Evolutionary conservation across 2,797 vertebrate genomes (phyloP), one percentile per base, ranked within the genome.

Genomic region (Rhinophrynus dorsalis): DNA sequence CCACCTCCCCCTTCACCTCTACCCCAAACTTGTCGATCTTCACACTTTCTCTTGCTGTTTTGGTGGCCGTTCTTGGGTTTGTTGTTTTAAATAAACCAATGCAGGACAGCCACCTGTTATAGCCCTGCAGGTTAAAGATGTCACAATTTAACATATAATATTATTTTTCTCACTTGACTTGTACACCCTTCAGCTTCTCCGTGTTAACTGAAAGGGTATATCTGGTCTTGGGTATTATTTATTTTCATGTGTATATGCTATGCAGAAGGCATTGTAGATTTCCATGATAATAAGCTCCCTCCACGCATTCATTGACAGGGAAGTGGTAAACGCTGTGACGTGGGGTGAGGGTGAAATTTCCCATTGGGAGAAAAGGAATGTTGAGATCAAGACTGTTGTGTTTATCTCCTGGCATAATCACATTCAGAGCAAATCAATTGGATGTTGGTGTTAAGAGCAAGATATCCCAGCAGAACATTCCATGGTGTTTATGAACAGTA

Each of bases 1-100:
- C 68, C 60, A 50, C 30, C 17, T 55, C 10, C 5, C 44, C 17
- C 2, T 51, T 24, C 70, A 59, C 20, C 44, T 17, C 29, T 5
- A 4, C 40, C 57, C 24, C 68, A 79, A 84, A 81, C 78, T 56
- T 45, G 45, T 2, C 47, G 4, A 62, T 68, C 62, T 74, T 75
- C 35, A 59, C 67, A 3, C 56, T 8, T 10, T 1, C 24, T 7
- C 20, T 60, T 13, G 37, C 4, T 30, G 35, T 61, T 57, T 73
- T 13, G n/a, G 20, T 10, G n/a, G 45, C 51, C 38, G 61, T 50
- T 67, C 17, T 23, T 33, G 38, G 56, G 70, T 65, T 74, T 60
- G 62, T 64, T 62, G 71, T 60, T 67, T 74, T 70, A 70, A 65
- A 69, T 57, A 70, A 64, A 58, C 61, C 69, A 48, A 42, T 72